Conservation (phyloP, 2,113 vertebrate species). For the Catharus fuscescens region DNA sequence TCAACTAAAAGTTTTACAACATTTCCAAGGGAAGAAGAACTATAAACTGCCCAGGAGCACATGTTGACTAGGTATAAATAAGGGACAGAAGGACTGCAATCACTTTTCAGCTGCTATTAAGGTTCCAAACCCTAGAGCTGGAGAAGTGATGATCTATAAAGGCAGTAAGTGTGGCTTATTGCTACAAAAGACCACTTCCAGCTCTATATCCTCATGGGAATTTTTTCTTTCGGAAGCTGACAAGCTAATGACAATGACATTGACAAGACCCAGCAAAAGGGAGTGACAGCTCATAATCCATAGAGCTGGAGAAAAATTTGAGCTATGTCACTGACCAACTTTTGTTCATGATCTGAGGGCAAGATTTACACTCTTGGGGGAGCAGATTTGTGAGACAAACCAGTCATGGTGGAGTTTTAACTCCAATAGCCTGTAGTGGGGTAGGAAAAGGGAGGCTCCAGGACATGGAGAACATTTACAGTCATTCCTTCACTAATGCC, state of each 20-base stretch:
- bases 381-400: neutral
- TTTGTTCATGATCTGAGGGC: neutral
- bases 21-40: neutral
- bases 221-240: neutral
- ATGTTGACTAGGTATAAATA: neutral
- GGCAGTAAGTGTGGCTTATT: neutral
- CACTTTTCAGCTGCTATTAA: neutral
- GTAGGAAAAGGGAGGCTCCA: neutral
- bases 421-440: neutral
- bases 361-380: neutral
- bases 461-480: neutral
- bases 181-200: neutral
- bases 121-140: neutral
- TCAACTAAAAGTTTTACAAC: neutral
- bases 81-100: neutral
- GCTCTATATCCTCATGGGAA: neutral
- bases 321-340: neutral
- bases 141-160: neutral
- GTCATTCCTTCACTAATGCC: fast-evolving
- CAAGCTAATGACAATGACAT: neutral
- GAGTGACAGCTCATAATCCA: neutral
- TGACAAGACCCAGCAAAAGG: neutral
- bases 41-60: neutral
- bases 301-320: neutral
- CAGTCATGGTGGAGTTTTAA: neutral